Percentiles rank a stretch among this genome's conserved stretches.
phyloP scores from a whole-genome alignment of 2,888 invertebrate species.

The Achlya flavicornis region DNA sequence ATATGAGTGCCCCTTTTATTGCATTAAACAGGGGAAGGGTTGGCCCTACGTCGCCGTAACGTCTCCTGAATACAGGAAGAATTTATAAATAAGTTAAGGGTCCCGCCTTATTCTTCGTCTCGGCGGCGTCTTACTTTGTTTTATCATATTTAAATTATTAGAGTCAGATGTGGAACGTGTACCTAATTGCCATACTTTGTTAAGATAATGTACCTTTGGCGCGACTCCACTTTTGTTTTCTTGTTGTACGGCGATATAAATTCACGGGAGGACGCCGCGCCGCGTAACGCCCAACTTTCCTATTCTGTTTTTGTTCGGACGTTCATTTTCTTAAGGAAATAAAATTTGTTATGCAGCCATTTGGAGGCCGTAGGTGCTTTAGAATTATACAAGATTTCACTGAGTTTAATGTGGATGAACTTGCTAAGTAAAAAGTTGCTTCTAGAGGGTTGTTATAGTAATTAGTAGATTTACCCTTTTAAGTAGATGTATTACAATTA shows the following conservation, averaged over 20 bases:
- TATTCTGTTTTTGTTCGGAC: constrained; percentile 79
- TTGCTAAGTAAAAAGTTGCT: constrained; percentile 23
- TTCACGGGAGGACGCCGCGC: constrained; percentile 69
- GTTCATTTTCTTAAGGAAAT: constrained; percentile 63
- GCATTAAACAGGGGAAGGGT: constrained; percentile 80
- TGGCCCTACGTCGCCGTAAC: constrained; percentile 57
- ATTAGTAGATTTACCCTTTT: constrained; percentile 1
- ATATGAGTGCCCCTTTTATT: constrained; percentile 83
- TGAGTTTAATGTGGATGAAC: constrained; percentile 24
- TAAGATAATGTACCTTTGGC: constrained; percentile 84
- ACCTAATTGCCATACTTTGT: constrained; percentile 84
- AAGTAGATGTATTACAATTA: not conserved
- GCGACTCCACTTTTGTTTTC: constrained; percentile 83
- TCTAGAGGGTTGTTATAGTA: constrained; percentile 3
- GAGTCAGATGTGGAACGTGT: constrained; percentile 84
- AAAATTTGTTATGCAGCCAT: constrained; percentile 75
- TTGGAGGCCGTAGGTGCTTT: constrained; percentile 63
- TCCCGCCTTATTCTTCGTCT: constrained; percentile 77
- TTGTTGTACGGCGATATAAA: constrained; percentile 80
- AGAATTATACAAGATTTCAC: constrained; percentile 43
- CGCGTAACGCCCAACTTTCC: constrained; percentile 75
- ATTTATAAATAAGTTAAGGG: constrained; percentile 83
- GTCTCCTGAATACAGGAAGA: constrained; percentile 65
- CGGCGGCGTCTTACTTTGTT: constrained; percentile 74
- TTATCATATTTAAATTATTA: constrained; percentile 84